phyloP scores from a whole-genome alignment of 2,888 invertebrate species.

The Ophioninae sp. region DNA sequence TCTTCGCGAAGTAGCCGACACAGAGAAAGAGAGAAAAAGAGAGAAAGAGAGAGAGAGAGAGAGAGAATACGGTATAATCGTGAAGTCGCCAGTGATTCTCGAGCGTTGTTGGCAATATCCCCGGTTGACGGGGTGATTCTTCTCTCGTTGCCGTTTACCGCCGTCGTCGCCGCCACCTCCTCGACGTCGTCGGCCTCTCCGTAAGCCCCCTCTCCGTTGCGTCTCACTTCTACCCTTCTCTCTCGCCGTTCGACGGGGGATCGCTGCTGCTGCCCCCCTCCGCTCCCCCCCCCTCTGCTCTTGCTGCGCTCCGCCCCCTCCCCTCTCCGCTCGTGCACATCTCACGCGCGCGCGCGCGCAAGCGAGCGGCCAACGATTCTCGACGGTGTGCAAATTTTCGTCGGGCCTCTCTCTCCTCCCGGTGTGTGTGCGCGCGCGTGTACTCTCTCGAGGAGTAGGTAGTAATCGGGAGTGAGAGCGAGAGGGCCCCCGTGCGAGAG shows the following conservation, averaged over 20 bases:
- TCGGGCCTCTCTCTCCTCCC: constrained; percentile 18
- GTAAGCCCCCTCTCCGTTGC: constrained; percentile 43
- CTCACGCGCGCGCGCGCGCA: constrained; percentile 31
- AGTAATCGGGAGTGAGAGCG: constrained; percentile 40
- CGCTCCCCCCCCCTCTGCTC: background rate
- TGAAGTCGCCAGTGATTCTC: constrained; percentile 38
- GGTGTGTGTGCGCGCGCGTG: background rate
- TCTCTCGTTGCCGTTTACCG: constrained; percentile 54
- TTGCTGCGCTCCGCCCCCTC: too few species aligned
- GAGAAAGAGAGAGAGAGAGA: too few species aligned
- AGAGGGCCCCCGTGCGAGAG: constrained; percentile 16
- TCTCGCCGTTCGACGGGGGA: constrained; percentile 39
- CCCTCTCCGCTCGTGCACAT: constrained; percentile 56
- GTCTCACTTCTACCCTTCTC: constrained; percentile 44
- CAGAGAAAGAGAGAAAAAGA: too few species aligned
- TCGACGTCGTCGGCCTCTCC: constrained; percentile 54
- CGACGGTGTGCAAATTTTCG: constrained; percentile 56
- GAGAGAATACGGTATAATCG: constrained; percentile 5
- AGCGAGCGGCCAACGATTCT: constrained; percentile 47
- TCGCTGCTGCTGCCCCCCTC: constrained; percentile 25
- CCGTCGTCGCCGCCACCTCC: constrained; percentile 55
- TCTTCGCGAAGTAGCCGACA: too few species aligned
- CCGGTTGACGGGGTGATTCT: constrained; percentile 63
- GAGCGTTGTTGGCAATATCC: constrained; percentile 60
- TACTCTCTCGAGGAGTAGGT: background rate